A percentile compares a stretch with the other conserved stretches of the same genome.
phyloP scores from a whole-genome alignment of 2,113 vertebrate genomes.

The Corythoichthys haematopterus region DNA sequence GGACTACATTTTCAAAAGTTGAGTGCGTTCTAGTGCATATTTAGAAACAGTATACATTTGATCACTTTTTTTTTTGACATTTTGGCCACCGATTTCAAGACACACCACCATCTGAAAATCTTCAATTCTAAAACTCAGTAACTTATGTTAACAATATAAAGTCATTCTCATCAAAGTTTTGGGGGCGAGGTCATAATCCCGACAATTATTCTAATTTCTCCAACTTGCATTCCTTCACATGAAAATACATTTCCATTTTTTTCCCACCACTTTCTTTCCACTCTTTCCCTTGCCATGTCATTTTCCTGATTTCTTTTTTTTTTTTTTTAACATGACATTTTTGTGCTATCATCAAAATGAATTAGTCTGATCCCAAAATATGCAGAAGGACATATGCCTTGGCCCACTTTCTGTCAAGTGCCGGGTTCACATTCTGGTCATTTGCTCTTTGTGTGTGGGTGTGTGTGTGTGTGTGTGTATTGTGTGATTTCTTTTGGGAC shows the following conservation, averaged over 20 bases:
- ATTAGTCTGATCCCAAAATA: slow-evolving; percentile 69
- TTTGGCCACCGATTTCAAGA: no score
- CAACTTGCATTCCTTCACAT: slow-evolving; percentile 44
- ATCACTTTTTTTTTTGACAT: no score
- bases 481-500: slow-evolving; percentile 47
- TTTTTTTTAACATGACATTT: slow-evolving; percentile 45
- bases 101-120: no score
- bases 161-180: no score
- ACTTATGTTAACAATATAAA: no score
- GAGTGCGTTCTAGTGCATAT: no score
- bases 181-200: background rate
- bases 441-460: slow-evolving; percentile 16
- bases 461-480: slow-evolving; percentile 15
- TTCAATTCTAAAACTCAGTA: no score
- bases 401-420: slow-evolving; percentile 62
- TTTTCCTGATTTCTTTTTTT: slow-evolving; percentile 23
- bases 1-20: no score
- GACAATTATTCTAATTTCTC: slow-evolving; percentile 10
- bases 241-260: slow-evolving; percentile 8
- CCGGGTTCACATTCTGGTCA: slow-evolving; percentile 57
- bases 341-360: slow-evolving; percentile 69
- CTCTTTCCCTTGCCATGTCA: slow-evolving; percentile 3
- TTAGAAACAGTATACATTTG: no score
- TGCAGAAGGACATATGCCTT: slow-evolving; percentile 59
- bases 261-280: slow-evolving; percentile 24